Conservation (phyloP, 2,888 invertebrate species). For the Epirrhoe alternata region DNA sequence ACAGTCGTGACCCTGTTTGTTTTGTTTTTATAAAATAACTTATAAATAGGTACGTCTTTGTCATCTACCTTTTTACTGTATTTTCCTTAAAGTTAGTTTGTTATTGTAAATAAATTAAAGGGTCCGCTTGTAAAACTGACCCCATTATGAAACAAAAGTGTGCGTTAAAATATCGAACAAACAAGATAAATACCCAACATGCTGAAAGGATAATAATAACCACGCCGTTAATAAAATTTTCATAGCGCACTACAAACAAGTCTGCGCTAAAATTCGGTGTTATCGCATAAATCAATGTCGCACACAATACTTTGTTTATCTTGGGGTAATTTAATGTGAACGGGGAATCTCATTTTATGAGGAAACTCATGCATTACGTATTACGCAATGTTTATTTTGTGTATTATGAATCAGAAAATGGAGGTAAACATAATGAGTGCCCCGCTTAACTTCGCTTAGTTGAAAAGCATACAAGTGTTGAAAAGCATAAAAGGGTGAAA, state of each 20-base stretch:
- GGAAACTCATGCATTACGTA: slow-evolving; percentile 38
- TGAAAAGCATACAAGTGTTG: too few species aligned
- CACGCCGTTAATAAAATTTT: slow-evolving; percentile 31
- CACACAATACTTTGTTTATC: slow-evolving; percentile 42
- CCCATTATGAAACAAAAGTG: neutral
- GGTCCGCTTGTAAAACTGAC: neutral
- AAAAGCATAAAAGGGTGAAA: too few species aligned
- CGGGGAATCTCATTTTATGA: slow-evolving; percentile 38
- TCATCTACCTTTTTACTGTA: too few species aligned
- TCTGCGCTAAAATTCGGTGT: slow-evolving; percentile 43
- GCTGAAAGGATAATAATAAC: slow-evolving; percentile 25
- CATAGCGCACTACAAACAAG: slow-evolving; percentile 34
- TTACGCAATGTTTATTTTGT: slow-evolving; percentile 21
- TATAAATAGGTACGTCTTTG: too few species aligned
- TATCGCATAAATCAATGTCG: slow-evolving; percentile 50
- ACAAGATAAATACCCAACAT: slow-evolving; percentile 10
- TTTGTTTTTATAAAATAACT: too few species aligned
- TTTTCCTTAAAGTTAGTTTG: neutral
- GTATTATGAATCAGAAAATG: slow-evolving; percentile 20
- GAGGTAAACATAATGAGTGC: neutral
- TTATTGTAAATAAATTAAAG: neutral
- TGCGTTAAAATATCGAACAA: slow-evolving; percentile 10
- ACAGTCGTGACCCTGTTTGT: too few species aligned
- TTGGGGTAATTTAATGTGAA: slow-evolving; percentile 41
- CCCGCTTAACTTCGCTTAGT: too few species aligned